These are phyloP conservation scores for Thymelicus acteon DNA, from an alignment of 2,888 invertebrate genomes.

Conservation along the genomic window DNA sequence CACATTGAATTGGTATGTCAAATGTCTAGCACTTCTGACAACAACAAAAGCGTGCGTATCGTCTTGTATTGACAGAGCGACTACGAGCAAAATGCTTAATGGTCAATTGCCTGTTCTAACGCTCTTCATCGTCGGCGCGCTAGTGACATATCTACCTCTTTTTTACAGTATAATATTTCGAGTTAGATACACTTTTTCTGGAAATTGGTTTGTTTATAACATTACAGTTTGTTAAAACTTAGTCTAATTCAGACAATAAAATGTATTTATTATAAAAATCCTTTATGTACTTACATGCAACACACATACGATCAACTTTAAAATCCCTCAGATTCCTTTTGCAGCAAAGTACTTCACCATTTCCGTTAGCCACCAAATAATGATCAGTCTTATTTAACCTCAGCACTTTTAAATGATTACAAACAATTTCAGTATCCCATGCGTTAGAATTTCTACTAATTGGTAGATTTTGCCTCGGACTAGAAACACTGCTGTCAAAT, in stretches of 20 bases:
- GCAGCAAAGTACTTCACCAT: slow-evolving; percentile 71
- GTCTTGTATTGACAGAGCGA: too few species aligned
- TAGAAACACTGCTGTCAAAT: slow-evolving; percentile 67
- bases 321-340: slow-evolving; percentile 57
- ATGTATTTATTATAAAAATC: not conserved
- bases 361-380: slow-evolving; percentile 70
- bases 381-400: slow-evolving; percentile 55
- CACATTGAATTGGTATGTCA: too few species aligned
- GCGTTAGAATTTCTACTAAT: slow-evolving; percentile 49
- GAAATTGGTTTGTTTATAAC: too few species aligned
- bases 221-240: too few species aligned
- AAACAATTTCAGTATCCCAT: slow-evolving; percentile 66
- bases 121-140: too few species aligned
- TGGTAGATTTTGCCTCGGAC: slow-evolving; percentile 47
- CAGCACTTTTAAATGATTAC: slow-evolving; percentile 68
- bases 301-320: slow-evolving; percentile 58
- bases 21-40: too few species aligned
- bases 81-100: too few species aligned
- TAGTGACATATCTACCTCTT: too few species aligned
- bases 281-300: slow-evolving; percentile 62
- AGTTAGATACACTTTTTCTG: too few species aligned
- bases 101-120: too few species aligned
- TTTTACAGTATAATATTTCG: too few species aligned
- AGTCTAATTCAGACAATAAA: not conserved
- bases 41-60: too few species aligned